These are phyloP conservation scores for Himalopsyche anomala DNA, from an alignment of 2,888 invertebrate species.

Conservation along the genomic window DNA sequence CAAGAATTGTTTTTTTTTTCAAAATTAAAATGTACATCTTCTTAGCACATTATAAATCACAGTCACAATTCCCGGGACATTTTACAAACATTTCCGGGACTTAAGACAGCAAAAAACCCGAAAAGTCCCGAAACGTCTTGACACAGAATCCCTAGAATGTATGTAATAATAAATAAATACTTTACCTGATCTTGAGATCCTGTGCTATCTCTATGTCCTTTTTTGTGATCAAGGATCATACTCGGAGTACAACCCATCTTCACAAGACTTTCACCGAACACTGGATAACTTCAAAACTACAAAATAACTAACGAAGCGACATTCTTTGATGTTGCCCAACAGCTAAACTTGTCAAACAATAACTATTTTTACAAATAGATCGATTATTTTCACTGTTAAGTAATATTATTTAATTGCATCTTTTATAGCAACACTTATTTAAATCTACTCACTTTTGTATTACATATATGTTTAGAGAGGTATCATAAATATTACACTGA, in stretches of 20 bases:
- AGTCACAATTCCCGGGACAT: too few species aligned
- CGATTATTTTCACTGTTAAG: background rate
- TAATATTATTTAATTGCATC: background rate
- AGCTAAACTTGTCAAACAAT: background rate
- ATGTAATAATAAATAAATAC: background rate
- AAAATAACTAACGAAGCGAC: background rate
- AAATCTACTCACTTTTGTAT: background rate
- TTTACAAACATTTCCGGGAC: too few species aligned
- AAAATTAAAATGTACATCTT: too few species aligned
- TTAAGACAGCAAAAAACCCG: too few species aligned
- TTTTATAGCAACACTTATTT: background rate
- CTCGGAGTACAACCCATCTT: constrained; percentile 81
- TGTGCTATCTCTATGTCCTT: constrained; percentile 77
- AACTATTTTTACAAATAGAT: background rate
- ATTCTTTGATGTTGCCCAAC: background rate
- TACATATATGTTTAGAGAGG: background rate
- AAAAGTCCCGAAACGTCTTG: too few species aligned
- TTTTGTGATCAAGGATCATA: constrained; percentile 80
- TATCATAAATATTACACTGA: too few species aligned
- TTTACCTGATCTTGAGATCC: constrained; percentile 75
- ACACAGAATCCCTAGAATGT: too few species aligned
- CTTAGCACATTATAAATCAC: too few species aligned
- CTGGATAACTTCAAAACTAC: background rate
- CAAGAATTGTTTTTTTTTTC: too few species aligned
- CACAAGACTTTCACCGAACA: background rate